Base-by-base conservation (phyloP, 2,797 vertebrate species). In the Malurus leucopterus region DNA sequence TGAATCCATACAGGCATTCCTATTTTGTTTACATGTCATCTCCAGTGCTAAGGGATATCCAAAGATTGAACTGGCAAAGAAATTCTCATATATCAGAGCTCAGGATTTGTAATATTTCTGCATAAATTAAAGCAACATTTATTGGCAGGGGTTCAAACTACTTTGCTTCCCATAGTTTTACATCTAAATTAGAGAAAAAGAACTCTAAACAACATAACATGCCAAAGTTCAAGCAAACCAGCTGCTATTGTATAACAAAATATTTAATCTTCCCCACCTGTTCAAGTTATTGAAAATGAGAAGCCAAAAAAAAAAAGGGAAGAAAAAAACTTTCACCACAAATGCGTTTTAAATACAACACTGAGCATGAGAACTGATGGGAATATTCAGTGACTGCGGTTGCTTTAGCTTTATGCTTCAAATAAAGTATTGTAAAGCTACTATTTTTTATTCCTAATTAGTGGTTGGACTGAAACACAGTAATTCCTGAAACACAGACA, bases 181-280 rank as follows among this genome's bases (percentile, higher is more conserved):
- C 5, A 65, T 87, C 73, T 65, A 80, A 93, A 77, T 65, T 91
- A 65, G 74, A 90, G 64, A 85, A 85, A 84, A 90, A 63, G 53
- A 75, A 88, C 50, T 77, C 72, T 71, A 87, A 94, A 79, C 72
- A 90, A 46, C 11, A 15, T 51, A 88, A 73, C 50, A 74, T 71
- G 62, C 64, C 58, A 74, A 88, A 92, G 79, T 79, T 89, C 74
- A 85, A 91, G 67, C 76, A 86, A 91, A 79, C 17, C 84, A 93
- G 68, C 70, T 90, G 79, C 38, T 81, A 15, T n/a, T 77, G 19
- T 78, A 63, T 67, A 89, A 88, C 10, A 88, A 88, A 84, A 80
- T 58, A 46, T 79, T 90, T 93, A 93, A 81, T 86, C 61, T 88
- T 83, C 30, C 43, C 43, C 57, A 89, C 86, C 84, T 90, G 92